Conservation (phyloP, 2,113 vertebrate species). For the Phylloscopus trochilus region DNA sequence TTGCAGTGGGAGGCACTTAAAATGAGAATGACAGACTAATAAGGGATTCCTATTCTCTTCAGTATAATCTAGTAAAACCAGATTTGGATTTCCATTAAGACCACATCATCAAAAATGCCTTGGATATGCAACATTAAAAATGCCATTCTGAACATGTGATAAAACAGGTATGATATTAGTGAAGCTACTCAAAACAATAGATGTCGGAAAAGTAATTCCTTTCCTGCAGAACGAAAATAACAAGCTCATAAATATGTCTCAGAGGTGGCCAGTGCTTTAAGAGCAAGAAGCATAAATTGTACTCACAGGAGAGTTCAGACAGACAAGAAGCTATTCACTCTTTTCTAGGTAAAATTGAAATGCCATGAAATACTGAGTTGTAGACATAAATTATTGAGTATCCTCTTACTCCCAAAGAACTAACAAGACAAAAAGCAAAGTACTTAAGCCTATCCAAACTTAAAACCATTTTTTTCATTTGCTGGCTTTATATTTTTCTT, state of each 20-base stretch:
- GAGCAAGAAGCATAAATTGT: constrained; percentile 30
- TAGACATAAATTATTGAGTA: constrained; percentile 26
- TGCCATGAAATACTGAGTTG: constrained; percentile 25
- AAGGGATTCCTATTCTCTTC: background rate
- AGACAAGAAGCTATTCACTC: constrained; percentile 30
- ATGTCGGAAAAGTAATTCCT: constrained; percentile 11
- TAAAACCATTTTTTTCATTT: background rate
- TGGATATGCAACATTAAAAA: background rate
- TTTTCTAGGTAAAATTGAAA: constrained; percentile 38
- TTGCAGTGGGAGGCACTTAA: background rate
- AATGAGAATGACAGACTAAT: constrained; percentile 18
- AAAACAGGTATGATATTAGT: constrained; percentile 33
- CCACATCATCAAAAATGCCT: constrained; percentile 1
- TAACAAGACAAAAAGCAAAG: background rate
- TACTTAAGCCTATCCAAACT: background rate
- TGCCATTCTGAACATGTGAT: constrained; percentile 20
- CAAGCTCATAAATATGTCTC: constrained; percentile 57
- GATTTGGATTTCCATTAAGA: constrained; percentile 20
- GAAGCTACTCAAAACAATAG: constrained; percentile 25
- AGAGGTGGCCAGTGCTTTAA: constrained; percentile 42
- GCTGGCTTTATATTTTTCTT: background rate
- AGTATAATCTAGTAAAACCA: background rate
- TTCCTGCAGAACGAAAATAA: constrained; percentile 50
- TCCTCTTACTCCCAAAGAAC: background rate
- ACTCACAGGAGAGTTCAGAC: background rate